These are phyloP conservation scores for Aphelocoma californica DNA, from an alignment of 2,797 vertebrate genomes.

Conservation along the genomic window DNA sequence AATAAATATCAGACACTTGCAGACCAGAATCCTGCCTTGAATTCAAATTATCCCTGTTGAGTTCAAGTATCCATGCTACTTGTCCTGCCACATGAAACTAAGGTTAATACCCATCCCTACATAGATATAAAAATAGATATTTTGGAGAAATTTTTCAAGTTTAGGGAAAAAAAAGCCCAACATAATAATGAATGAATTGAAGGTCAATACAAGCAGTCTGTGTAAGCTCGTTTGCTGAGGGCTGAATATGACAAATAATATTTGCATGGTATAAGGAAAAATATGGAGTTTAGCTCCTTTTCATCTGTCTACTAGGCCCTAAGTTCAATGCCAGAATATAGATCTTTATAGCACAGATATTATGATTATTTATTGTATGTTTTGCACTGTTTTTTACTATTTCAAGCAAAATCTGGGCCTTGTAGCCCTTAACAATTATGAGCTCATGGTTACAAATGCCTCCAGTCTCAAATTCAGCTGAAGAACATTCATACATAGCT, in stretches of 20 bases:
- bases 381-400: background rate
- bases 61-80: background rate
- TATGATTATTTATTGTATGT: background rate
- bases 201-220: background rate
- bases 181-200: background rate
- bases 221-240: background rate
- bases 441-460: background rate
- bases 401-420: background rate
- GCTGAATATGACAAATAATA: background rate
- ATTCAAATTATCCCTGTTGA: background rate
- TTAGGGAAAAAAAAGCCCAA: rapidly evolving
- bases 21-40: background rate
- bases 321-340: background rate
- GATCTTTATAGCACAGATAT: background rate
- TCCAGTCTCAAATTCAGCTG: background rate
- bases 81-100: background rate
- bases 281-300: background rate
- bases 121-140: background rate
- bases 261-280: background rate
- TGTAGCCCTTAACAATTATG: background rate
- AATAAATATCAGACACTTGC: background rate
- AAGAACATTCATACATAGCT: background rate
- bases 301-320: background rate
- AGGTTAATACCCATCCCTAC: background rate
- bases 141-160: background rate